Evolutionary conservation across 2,797 vertebrate species (phyloP).

Genomic region (Jordanella pulchra): DNA sequence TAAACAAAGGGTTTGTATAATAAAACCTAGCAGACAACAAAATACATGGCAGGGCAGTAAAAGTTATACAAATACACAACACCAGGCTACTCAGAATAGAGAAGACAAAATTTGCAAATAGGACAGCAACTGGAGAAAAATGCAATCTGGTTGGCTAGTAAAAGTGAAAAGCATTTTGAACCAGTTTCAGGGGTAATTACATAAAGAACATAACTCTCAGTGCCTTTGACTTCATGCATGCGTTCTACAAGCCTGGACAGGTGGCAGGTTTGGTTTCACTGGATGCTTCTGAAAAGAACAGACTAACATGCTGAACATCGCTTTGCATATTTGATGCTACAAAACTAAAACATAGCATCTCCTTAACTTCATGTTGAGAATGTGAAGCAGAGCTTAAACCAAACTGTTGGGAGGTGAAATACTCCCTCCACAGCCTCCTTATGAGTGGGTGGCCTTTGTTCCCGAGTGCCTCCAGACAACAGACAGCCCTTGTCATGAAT

Average conservation of each 20-base stretch:
- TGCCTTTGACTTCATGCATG: neutral
- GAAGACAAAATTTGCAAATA: too few species aligned
- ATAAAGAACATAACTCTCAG: conserved; percentile 1
- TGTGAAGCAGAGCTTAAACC: neutral
- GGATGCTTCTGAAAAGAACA: neutral
- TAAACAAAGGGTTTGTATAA: too few species aligned
- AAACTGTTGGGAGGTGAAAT: conserved; percentile 1
- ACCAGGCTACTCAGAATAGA: too few species aligned
- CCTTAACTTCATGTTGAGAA: neutral
- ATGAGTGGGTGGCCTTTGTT: conserved; percentile 22
- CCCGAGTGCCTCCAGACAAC: conserved; percentile 34
- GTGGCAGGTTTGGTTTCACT: neutral
- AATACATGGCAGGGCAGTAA: too few species aligned
- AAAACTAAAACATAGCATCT: neutral
- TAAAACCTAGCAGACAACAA: neutral
- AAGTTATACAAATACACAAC: neutral
- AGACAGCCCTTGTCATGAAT: conserved; percentile 37
- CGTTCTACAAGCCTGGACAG: conserved; percentile 15
- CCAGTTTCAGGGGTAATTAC: neutral
- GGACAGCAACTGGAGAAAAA: too few species aligned
- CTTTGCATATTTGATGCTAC: neutral
- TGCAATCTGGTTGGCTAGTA: too few species aligned
- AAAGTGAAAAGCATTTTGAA: neutral
- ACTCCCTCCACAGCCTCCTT: conserved; percentile 11
- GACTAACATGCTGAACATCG: neutral